A percentile compares a stretch with the other conserved stretches of the same genome.
These are phyloP conservation scores for Pterocles burchelli DNA, from an alignment of 2,113 vertebrate genomes.

Conservation along the genomic window DNA sequence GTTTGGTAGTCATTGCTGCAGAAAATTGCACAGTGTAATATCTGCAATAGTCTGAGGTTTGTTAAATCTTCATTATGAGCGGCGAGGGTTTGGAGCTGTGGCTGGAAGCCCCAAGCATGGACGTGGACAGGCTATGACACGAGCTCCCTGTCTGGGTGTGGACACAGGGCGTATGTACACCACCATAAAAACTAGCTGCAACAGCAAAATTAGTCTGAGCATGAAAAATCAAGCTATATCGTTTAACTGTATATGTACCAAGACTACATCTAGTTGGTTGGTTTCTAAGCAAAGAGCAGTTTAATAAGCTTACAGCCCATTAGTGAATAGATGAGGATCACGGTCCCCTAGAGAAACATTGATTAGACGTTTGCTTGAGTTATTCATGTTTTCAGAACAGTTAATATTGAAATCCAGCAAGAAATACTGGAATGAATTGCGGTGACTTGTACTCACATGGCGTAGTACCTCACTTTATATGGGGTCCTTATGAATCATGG, in stretches of 20 bases:
- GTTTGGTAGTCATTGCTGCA: not conserved
- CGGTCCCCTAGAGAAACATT: not conserved
- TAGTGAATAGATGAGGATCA: not conserved
- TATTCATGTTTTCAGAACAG: not conserved
- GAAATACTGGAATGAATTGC: not conserved
- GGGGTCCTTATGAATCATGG: not conserved
- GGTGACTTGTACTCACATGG: not conserved
- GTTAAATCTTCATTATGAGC: not conserved
- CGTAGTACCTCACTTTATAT: not conserved
- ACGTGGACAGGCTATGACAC: not conserved
- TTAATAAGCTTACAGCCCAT: not conserved
- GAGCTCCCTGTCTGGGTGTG: not conserved
- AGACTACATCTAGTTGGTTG: not conserved
- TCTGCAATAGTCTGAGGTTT: not conserved
- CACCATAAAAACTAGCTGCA: not conserved
- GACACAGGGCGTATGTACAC: accelerated
- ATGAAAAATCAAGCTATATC: not conserved
- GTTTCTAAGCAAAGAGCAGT: not conserved
- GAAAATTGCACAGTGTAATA: not conserved
- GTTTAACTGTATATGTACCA: not conserved
- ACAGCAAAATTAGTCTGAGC: not conserved
- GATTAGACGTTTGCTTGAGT: not conserved
- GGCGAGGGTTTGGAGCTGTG: not conserved
- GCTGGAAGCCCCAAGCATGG: not conserved
- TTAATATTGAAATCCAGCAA: not conserved